Base-by-base conservation (phyloP, 2,113 vertebrate species). In the Platysteira castanea region DNA sequence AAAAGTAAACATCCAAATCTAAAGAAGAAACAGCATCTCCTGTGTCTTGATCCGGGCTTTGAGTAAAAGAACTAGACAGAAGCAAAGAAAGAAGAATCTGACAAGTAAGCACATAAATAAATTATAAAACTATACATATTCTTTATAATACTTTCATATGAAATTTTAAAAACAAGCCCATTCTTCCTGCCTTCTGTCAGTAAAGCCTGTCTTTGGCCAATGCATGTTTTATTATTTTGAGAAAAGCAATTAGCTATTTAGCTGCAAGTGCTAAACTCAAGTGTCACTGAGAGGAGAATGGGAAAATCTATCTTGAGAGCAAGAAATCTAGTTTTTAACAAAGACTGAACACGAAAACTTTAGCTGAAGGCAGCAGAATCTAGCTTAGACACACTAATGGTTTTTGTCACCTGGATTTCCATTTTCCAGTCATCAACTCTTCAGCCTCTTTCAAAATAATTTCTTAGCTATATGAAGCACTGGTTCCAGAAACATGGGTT, bases 181-280 rank as follows among this genome's bases (percentile, higher is more conserved):
- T 85, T 90, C 59, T 83, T 77, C 78, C 76, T 90, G 30, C 39
- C 44, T 95, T 63, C 84, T 75, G 64, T 18, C 57, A 87, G 52
- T 60, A 87, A 86, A 89, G 9, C 46, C 52, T 73, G 18, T 64
- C 47, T 89, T 90, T 83, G n/a, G 37, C 37, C 41, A 90, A 60
- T 44, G 19, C 9, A 31, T 64, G 37, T 75, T 94, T 92, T 77
- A 90, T 77, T 81, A 93, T 57, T 80, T 91, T 74, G 77, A 96
- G 90, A 92, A 94, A 96, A 96, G 46, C 88, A 95, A 96, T 97
- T 96, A 97, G 92, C 53, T 89, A 47, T 91, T 93, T 97, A 87
- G 95, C 95, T 93, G 71, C 59, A 37, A 97, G 56, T 87, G 95
- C 70, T 95, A 94, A 97, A 96, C 88, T 90, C 76, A 95, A 28